Percentiles rank a stretch among this genome's conserved stretches.
phyloP scores from a whole-genome alignment of 2,113 vertebrate species.

The Cacatua alba region DNA sequence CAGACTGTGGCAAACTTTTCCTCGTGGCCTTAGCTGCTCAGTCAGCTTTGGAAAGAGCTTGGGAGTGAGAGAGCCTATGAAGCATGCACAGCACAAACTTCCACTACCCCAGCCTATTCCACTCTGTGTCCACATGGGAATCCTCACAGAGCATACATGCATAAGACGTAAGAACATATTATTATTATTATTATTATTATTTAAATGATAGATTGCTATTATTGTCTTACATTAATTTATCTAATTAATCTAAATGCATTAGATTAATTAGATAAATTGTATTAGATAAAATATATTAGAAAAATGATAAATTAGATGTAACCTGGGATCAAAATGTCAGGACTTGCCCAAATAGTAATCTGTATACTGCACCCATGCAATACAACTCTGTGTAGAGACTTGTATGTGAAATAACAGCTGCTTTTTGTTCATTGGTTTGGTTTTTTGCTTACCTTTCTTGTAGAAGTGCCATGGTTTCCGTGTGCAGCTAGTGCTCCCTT shows the following conservation, averaged over 20 bases:
- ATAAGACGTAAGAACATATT: accelerated
- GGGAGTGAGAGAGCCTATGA: not conserved
- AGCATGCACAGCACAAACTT: not conserved
- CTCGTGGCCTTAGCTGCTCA: not conserved
- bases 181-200: not conserved
- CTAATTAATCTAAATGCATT: not conserved
- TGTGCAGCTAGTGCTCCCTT: not conserved
- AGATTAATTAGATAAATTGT: not conserved
- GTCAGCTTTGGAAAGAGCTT: not conserved
- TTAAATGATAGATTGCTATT: not conserved
- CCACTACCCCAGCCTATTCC: not conserved
- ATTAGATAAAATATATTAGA: not conserved
- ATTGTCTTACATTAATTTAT: not conserved
- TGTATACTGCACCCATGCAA: not conserved
- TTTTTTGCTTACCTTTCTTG: not conserved
- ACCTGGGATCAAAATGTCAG: not conserved
- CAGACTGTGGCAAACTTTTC: not conserved
- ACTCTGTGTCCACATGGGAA: not conserved
- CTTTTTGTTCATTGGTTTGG: too few relatives aligned
- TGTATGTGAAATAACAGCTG: not conserved
- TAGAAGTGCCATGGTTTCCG: not conserved
- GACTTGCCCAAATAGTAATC: not conserved
- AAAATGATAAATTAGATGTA: not conserved
- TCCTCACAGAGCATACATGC: not conserved
- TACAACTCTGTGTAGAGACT: not conserved